These are phyloP conservation scores for pig (Sus scrofa) DNA, from an alignment of 2,113 vertebrate species.

Conservation along the genomic window DNA sequence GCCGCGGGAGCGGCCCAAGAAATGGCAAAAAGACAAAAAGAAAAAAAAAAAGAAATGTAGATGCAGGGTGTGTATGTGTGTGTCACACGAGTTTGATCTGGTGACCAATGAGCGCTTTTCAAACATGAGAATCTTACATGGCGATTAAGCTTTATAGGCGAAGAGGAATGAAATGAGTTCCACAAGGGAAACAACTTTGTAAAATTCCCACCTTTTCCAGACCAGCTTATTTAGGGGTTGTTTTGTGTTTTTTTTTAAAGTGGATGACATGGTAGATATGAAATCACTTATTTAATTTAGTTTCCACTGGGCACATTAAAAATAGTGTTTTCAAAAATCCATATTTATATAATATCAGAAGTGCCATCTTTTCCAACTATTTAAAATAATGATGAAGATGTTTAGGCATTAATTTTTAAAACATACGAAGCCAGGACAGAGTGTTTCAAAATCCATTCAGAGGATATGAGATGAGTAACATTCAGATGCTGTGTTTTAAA, in stretches of 20 bases:
- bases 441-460: not conserved
- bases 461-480: not conserved
- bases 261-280: not conserved
- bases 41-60: constrained; percentile 9
- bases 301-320: constrained; percentile 7
- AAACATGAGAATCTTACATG: not conserved
- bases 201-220: not conserved
- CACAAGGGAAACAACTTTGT: not conserved
- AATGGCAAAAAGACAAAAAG: too few species aligned
- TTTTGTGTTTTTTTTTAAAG: constrained; percentile 22
- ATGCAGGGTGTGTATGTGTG: not conserved
- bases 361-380: constrained; percentile 19
- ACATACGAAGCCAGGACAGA: not conserved
- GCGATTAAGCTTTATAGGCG: not conserved
- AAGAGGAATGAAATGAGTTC: not conserved
- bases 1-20: too few species aligned
- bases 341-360: constrained; percentile 26
- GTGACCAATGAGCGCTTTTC: not conserved
- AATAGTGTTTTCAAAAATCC: constrained; percentile 5
- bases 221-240: not conserved
- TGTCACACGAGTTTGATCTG: not conserved
- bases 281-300: constrained; percentile 55
- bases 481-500: not conserved
- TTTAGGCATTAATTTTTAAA: constrained; percentile 15
- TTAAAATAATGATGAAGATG: constrained; percentile 52